phyloP scores from a whole-genome alignment of 2,113 vertebrate species.

The Nipponia nippon region DNA sequence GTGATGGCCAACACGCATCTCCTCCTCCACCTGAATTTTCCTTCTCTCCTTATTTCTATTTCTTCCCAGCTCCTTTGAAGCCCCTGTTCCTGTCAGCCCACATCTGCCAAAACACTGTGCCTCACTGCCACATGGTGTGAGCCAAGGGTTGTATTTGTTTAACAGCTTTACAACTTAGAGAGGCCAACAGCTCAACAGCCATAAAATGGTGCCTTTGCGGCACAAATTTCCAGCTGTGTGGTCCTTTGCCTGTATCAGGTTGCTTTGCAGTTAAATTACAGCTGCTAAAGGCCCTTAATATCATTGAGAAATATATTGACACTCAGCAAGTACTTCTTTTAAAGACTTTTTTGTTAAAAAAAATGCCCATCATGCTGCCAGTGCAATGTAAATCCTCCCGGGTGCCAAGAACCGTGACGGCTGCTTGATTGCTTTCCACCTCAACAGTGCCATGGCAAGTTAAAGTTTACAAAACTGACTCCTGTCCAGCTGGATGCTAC shows the following conservation, averaged over 20 bases:
- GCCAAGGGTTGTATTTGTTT: constrained; percentile 32
- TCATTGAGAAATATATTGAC: not conserved
- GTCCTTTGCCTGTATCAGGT: not conserved
- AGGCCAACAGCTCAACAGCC: constrained; percentile 19
- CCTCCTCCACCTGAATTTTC: not conserved
- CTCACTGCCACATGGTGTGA: not conserved
- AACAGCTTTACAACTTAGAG: not conserved
- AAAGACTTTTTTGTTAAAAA: not conserved
- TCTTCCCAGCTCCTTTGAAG: not conserved
- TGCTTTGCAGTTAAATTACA: not conserved
- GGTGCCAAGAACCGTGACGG: rapidly evolving
- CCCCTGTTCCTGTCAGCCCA: not conserved
- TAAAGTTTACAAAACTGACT: not conserved
- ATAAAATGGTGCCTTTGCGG: not conserved
- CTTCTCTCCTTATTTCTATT: not conserved
- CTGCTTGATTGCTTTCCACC: not conserved
- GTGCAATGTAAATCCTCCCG: not conserved
- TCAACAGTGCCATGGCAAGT: rapidly evolving
- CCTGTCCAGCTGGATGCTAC: not conserved
- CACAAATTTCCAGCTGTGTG: constrained; percentile 4
- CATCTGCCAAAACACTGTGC: not conserved
- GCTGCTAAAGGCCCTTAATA: not conserved
- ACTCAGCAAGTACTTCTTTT: not conserved
- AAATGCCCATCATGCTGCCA: not conserved
- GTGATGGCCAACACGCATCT: not conserved